Evolutionary conservation across 2,113 vertebrate genomes (phyloP).

Genomic region (Tachuris rubrigastra): DNA sequence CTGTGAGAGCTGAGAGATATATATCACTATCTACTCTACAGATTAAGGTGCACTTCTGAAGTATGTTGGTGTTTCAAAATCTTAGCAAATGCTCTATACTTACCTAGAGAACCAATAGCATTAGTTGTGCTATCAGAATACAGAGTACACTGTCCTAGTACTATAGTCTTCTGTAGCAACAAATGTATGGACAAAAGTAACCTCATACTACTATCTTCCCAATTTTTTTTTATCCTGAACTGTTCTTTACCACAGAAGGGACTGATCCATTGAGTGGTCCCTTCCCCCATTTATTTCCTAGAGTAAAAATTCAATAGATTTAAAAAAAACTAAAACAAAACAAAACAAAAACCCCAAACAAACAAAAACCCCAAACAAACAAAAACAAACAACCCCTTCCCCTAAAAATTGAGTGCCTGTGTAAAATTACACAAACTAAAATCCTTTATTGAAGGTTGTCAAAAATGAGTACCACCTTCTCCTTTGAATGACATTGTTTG

Average conservation of each 20-base stretch:
- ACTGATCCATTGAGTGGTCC: neutral
- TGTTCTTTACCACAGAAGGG: neutral
- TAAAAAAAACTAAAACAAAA: too few relatives aligned
- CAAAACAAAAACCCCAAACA: too few relatives aligned
- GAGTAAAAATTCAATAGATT: neutral
- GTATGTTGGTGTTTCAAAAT: neutral
- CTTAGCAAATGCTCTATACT: neutral
- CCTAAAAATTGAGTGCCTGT: neutral
- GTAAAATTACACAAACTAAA: neutral
- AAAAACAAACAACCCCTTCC: too few relatives aligned
- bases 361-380: too few relatives aligned
- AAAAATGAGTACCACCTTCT: neutral
- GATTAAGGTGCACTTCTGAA: neutral
- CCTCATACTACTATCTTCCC: neutral
- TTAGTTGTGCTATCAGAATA: neutral
- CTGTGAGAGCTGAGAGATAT: neutral
- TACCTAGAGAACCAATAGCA: neutral
- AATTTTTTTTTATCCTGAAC: neutral
- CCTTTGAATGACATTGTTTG: neutral
- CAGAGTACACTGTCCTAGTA: neutral
- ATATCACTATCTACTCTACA: neutral
- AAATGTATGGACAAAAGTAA: neutral
- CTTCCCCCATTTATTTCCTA: neutral
- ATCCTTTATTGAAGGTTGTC: neutral
- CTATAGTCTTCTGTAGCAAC: neutral